These are phyloP conservation scores for Intellagama lesueurii DNA, from an alignment of 2,797 vertebrate species.

Conservation along the genomic window DNA sequence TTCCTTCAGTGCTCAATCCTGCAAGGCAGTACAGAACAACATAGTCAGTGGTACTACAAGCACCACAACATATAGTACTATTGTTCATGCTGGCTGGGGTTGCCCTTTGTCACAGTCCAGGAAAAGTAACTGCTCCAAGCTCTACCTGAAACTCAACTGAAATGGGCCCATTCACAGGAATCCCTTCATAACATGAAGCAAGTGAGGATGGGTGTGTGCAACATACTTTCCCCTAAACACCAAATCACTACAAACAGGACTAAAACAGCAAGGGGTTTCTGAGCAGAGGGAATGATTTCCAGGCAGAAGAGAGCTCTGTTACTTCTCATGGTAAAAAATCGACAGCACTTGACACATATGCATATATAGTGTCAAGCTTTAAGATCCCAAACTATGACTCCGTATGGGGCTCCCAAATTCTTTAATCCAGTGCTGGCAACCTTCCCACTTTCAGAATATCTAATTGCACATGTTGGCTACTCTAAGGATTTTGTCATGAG, in stretches of 20 bases:
- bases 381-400: not conserved
- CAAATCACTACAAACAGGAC: not conserved
- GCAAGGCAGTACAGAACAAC: too few relatives aligned
- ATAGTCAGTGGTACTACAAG: too few relatives aligned
- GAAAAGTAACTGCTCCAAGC: too few relatives aligned
- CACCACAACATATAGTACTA: too few relatives aligned
- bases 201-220: not conserved
- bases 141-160: too few relatives aligned
- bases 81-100: too few relatives aligned
- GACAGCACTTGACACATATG: not conserved
- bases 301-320: not conserved
- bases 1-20: too few relatives aligned
- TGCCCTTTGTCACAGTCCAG: too few relatives aligned
- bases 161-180: too few relatives aligned
- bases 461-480: not conserved
- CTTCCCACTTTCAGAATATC: not conserved
- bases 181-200: not conserved
- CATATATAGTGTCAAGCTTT: not conserved
- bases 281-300: not conserved
- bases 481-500: not conserved
- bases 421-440: not conserved
- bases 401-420: not conserved
- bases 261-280: not conserved
- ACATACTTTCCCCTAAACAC: not conserved
- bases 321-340: not conserved